A percentile compares a stretch with the other conserved stretches of the same genome.
phyloP scores from a whole-genome alignment of 1,140 invertebrate genomes.

The Cherax destructor region DNA sequence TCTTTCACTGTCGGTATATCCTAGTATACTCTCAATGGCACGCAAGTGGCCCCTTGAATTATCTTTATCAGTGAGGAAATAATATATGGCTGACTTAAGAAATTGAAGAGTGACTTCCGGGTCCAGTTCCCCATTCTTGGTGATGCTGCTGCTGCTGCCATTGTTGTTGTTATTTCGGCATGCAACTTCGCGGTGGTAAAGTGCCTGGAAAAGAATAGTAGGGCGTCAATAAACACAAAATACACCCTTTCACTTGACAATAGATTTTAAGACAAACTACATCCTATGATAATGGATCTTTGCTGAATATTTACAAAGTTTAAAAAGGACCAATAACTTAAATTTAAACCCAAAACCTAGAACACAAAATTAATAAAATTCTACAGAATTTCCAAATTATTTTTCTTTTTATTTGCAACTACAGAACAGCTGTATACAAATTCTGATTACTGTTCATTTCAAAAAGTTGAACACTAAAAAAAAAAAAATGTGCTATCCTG shows the following conservation, averaged over 20 bases:
- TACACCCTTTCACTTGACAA: background rate
- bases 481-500: no score
- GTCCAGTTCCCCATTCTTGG: slow-evolving; percentile 78
- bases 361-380: no score
- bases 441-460: no score
- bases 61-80: slow-evolving; percentile 90
- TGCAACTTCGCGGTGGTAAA: slow-evolving; percentile 54
- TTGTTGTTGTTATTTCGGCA: slow-evolving; percentile 51
- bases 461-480: no score
- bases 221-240: background rate
- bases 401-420: no score
- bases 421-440: no score
- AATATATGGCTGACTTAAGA: slow-evolving; percentile 92
- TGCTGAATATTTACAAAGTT: background rate
- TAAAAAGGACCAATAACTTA: background rate
- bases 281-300: no score
- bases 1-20: slow-evolving; percentile 71
- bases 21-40: slow-evolving; percentile 90
- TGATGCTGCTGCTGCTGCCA: slow-evolving; percentile 4
- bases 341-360: background rate
- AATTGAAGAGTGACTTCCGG: slow-evolving; percentile 91
- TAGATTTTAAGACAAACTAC: background rate
- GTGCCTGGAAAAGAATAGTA: slow-evolving; percentile 32
- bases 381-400: no score
- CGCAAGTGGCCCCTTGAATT: slow-evolving; percentile 88